phyloP scores from a whole-genome alignment of 2,113 vertebrate genomes.

The Dasyurus viverrinus region DNA sequence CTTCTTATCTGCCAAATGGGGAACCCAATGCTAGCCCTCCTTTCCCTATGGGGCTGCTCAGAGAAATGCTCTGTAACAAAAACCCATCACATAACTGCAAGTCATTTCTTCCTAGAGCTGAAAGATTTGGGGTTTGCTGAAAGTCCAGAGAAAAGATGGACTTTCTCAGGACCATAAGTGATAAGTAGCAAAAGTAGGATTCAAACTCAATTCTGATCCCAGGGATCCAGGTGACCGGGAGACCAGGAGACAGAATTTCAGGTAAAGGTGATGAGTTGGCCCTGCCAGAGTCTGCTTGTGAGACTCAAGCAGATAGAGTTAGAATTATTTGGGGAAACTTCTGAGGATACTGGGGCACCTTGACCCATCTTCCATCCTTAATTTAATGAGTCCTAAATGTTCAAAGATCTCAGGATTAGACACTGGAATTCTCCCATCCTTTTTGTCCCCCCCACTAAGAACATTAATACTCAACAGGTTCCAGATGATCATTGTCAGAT shows the following conservation, averaged over 20 bases:
- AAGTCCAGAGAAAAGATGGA: too few relatives aligned
- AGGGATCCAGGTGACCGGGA: too few relatives aligned
- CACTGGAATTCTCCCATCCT: background rate
- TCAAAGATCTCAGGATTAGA: background rate
- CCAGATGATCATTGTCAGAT: background rate
- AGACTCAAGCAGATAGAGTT: background rate
- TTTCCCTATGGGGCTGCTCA: background rate
- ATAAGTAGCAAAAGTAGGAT: too few relatives aligned
- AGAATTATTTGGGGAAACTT: background rate
- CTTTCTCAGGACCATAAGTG: too few relatives aligned
- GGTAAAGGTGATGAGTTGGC: background rate
- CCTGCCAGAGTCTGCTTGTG: background rate
- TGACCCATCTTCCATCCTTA: background rate
- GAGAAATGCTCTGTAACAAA: background rate
- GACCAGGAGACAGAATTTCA: background rate
- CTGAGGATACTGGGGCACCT: background rate
- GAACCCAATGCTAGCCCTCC: background rate
- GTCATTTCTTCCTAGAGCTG: background rate
- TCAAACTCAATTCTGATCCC: too few relatives aligned
- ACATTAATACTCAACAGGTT: background rate
- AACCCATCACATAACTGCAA: background rate
- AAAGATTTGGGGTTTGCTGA: background rate
- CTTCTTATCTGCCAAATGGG: background rate
- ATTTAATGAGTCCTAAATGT: background rate
- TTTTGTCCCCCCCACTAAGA: background rate